Base-by-base conservation (phyloP, 2,113 vertebrate genomes). In the Oreotrochilus melanogaster region DNA sequence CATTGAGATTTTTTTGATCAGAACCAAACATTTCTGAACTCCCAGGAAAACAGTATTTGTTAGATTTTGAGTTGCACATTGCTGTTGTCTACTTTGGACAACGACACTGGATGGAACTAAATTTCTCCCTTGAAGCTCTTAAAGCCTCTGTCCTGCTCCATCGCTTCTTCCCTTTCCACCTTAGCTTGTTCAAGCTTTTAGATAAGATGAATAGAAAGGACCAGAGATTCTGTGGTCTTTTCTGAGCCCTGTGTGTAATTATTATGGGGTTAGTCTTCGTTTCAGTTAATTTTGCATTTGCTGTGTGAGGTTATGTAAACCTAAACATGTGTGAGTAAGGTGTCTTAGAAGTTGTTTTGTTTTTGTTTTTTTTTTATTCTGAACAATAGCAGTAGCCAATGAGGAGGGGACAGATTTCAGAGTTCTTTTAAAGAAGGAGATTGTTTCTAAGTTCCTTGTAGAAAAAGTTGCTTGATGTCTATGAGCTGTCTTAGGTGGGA, bases 291-390 rank as follows among this genome's bases (percentile, higher is more conserved):
- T 72, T 82, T 73, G 10, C 18, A 15, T 47, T 88, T 91, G 25
- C 47, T 56, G 0, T 65, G 16, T 65, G 45, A 89, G 23, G 25
- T 42, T 76, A 13, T 31, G 21, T 74, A 79, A 83, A 50, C 31
- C 9, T 47, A 50, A 86, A 13, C 39, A 33, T 1, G 7, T 0
- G 0, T 31, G 31, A 71, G 17, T 21, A 54, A 78, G 7, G 9
- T 42, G 12, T 80, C 33, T 37, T 21, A 4, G 47, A 51, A 13
- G 8, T 6, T 33, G 61, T n/a, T 66, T 45, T 45, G 14, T 14
- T 45, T 45, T 45, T 45, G 14, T 45, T 45, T 14, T 14, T 47
- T 47, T 47, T 47, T 47, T 47, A 24, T 83, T 75, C 47, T 57
- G 31, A 67, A 35, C 23, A 6, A 6, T 30, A 39, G 1, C 18